phyloP scores from a whole-genome alignment of 2,888 invertebrate genomes.

The Clitarchus hookeri region DNA sequence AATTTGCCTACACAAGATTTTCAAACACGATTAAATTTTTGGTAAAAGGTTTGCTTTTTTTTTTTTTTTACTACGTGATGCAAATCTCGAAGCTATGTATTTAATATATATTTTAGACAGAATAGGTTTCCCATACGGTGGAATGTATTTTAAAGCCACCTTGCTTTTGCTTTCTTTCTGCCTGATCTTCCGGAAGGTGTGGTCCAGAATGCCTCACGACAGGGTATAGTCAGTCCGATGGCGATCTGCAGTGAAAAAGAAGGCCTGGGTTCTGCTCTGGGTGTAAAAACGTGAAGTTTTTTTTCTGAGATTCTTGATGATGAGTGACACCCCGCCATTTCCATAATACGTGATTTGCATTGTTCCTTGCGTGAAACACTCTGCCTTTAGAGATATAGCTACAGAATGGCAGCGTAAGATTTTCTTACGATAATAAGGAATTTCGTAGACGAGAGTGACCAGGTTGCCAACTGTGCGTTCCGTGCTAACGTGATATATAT shows the following conservation, averaged over 20 bases:
- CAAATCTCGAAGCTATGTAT: not conserved
- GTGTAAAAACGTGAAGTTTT: not conserved
- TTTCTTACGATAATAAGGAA: not conserved
- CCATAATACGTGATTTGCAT: no score
- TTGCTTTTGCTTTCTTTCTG: not conserved
- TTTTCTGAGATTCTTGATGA: no score
- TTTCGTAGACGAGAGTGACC: not conserved
- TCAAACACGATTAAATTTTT: not conserved
- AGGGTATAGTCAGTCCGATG: not conserved
- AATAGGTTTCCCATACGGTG: not conserved
- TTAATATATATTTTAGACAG: slow-evolving; percentile 5
- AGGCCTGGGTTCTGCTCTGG: not conserved
- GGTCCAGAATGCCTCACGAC: not conserved
- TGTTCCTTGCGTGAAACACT: no score
- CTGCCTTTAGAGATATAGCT: not conserved
- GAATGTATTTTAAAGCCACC: not conserved
- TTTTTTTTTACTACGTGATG: not conserved
- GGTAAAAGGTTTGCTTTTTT: not conserved
- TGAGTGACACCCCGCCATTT: no score
- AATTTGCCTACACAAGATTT: not conserved
- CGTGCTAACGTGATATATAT: no score
- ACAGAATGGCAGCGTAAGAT: not conserved
- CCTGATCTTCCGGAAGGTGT: not conserved
- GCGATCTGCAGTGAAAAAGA: not conserved
- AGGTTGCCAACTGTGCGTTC: not conserved